Conservation (phyloP, 2,797 vertebrate species). For the Lycodopsis pacificus region DNA sequence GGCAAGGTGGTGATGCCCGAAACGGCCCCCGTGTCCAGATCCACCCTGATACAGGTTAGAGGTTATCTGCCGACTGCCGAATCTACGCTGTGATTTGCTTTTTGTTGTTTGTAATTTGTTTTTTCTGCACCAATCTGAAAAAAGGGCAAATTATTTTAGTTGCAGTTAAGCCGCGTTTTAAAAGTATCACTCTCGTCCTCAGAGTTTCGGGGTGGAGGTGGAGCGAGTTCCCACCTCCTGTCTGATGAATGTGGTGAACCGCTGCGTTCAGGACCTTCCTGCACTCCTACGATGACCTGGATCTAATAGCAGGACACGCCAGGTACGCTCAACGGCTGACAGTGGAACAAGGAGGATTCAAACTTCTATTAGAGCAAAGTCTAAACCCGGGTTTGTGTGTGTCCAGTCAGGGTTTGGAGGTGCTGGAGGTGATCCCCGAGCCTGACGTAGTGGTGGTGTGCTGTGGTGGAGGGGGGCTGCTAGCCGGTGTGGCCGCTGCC, state of each 20-base stretch:
- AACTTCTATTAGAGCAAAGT: background rate
- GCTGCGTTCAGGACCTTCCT: conserved; percentile 82
- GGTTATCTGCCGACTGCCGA: background rate
- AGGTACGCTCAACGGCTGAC: conserved; percentile 68
- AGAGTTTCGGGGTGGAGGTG: conserved; percentile 85
- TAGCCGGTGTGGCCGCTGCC: conserved; percentile 83
- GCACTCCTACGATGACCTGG: conserved; percentile 84
- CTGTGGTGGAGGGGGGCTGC: conserved; percentile 85
- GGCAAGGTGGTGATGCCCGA: conserved; percentile 88
- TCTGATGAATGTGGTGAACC: conserved; percentile 80
- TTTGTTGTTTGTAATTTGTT: background rate
- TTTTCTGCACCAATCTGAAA: background rate
- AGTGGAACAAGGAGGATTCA: background rate
- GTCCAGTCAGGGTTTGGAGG: conserved; percentile 81
- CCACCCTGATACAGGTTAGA: conserved; percentile 82
- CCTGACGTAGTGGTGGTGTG: conserved; percentile 86
- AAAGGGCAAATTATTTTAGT: background rate
- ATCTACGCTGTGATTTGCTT: background rate
- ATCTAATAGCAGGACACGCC: conserved; percentile 85
- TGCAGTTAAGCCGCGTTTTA: background rate
- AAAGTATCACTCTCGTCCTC: conserved; percentile 3
- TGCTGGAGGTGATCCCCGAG: conserved; percentile 78
- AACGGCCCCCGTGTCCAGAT: conserved; percentile 82
- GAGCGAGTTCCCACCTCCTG: conserved; percentile 76
- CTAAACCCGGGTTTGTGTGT: background rate